A percentile compares a stretch with the other conserved stretches of the same genome.
Evolutionary conservation across 2,888 invertebrate genomes (phyloP).

Genomic region (Tholera decimalis): DNA sequence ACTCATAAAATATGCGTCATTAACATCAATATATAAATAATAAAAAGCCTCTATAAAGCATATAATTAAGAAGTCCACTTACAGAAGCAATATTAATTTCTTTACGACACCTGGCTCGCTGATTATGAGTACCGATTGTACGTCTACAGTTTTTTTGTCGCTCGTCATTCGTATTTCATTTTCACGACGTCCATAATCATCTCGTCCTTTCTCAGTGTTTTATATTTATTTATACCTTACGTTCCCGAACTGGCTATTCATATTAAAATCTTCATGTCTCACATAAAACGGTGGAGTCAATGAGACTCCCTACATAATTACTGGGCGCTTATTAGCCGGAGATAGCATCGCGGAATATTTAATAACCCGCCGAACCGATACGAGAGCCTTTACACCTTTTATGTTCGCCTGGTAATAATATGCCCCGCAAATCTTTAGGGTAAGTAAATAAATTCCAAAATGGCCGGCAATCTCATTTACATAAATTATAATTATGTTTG

Average conservation of each 20-base stretch:
- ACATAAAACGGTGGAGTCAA: conserved; percentile 76
- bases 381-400: conserved; percentile 72
- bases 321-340: conserved; percentile 75
- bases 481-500: conserved; percentile 71
- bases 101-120: conserved; percentile 74
- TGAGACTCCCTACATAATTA: conserved; percentile 78
- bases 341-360: conserved; percentile 79
- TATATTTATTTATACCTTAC: conserved; percentile 62
- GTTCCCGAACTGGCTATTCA: conserved; percentile 67
- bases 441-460: conserved; percentile 72
- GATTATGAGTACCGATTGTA: conserved; percentile 65
- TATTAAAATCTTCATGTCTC: conserved; percentile 79
- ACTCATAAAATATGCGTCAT: conserved; percentile 28
- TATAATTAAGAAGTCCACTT: conserved; percentile 68
- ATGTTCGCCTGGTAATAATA: conserved; percentile 73
- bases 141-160: conserved; percentile 66
- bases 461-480: conserved; percentile 62
- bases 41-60: conserved; percentile 62
- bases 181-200: conserved; percentile 66
- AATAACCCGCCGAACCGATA: conserved; percentile 71
- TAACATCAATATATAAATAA: conserved; percentile 46
- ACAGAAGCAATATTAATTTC: conserved; percentile 74
- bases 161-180: conserved; percentile 67
- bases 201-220: conserved; percentile 66
- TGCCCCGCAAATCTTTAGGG: conserved; percentile 69